Evolutionary conservation across 2,113 vertebrate genomes (phyloP), one percentile per base, ranked within the genome.

Genomic region (Pterocles orientalis): DNA sequence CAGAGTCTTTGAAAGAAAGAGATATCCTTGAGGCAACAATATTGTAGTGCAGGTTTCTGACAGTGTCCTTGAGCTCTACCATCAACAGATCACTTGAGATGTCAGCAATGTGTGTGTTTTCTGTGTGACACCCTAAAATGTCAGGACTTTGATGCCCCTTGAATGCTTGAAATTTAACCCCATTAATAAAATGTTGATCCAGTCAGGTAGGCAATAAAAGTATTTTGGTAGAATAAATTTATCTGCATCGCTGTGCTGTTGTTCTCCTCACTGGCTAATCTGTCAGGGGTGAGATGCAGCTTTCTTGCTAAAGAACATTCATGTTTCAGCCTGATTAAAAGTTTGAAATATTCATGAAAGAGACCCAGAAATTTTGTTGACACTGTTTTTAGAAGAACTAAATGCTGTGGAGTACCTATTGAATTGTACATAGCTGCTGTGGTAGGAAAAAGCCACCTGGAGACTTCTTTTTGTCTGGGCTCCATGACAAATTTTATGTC

Each of bases 401-500:
- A 97, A 95, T 91, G 60, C 50, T 90, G 64, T 78, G 78, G 90
- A 92, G 73, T 57, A 73, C 28, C 62, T n/a, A 90, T 25, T 93
- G 79, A 95, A 91, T 90, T 84, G n/a, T 65, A 86, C 45, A 14
- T 88, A 83, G 80, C 88, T 95, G 84, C 50, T 91, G 51, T 77
- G n/a, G 78, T 96, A 94, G 58, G 43, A 87, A 87, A 79, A 92
- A 85, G 60, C n/a, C 82, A 96, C 88, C 66, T 76, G 69, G 89
- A 96, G 78, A 94, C 15, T 34, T 65, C 34, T 66, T 33, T 92
- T 89, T 86, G 94, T 54, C 69, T 92, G 90, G 95, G 76, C 76
- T 96, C n/a, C 29, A 31, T 92, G 78, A 96, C 73, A 96, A 94
- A 60, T 94, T 96, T 96, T 97, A 96, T 3, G 4, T 95, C 76